phyloP scores from a whole-genome alignment of 2,113 vertebrate genomes.

The Bambusicola thoracicus region DNA sequence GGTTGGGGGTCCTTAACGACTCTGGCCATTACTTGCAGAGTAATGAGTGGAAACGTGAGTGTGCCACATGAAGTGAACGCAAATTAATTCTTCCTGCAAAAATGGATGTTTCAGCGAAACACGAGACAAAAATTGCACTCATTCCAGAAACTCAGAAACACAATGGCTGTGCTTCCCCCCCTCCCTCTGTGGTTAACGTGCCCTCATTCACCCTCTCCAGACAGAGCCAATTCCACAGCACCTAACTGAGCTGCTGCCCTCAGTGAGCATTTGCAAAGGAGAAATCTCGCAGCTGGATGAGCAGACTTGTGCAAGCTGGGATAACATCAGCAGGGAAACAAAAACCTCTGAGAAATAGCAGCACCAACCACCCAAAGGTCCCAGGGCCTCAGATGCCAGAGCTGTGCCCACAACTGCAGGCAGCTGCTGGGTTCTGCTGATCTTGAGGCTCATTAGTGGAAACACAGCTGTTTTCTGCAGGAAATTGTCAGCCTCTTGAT shows the following conservation, averaged over 20 bases:
- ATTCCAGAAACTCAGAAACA: background rate
- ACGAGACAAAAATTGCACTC: background rate
- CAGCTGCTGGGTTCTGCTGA: background rate
- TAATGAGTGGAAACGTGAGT: background rate
- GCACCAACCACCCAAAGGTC: background rate
- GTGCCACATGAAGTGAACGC: background rate
- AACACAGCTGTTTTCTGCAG: slow-evolving; percentile 17
- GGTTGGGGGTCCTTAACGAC: too few species aligned
- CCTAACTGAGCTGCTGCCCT: background rate
- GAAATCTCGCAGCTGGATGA: background rate
- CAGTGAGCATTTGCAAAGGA: background rate
- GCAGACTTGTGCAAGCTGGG: background rate
- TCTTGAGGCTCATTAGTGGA: slow-evolving; percentile 22
- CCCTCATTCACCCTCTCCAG: background rate
- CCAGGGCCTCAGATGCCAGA: background rate
- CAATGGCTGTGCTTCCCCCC: background rate
- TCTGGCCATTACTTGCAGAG: background rate
- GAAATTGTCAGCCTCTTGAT: slow-evolving; percentile 2
- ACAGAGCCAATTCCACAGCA: background rate
- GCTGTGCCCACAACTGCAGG: background rate
- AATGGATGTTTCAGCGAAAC: fast-evolving
- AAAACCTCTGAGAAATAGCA: background rate
- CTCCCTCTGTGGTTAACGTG: background rate
- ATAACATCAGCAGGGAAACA: background rate
- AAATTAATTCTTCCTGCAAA: background rate